Percentiles rank a stretch among this genome's conserved stretches.
Evolutionary conservation across 2,113 vertebrate species (phyloP).

Genomic region (Colistium nudipinnis): DNA sequence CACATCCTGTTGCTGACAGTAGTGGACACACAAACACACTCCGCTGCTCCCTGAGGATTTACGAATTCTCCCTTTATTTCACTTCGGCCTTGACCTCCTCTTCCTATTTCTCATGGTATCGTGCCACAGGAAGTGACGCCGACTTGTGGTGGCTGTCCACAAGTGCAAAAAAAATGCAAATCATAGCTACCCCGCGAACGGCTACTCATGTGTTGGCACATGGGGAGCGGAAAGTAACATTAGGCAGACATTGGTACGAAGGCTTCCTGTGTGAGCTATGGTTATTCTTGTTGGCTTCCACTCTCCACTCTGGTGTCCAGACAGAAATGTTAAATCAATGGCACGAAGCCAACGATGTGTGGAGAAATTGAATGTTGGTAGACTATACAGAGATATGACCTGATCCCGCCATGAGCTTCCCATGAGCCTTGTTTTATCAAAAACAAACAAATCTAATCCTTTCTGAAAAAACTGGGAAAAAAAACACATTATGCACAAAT

Average conservation of each 20-base stretch:
- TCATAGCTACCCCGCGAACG: not conserved
- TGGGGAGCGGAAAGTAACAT: too few species aligned
- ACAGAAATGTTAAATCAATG: too few species aligned
- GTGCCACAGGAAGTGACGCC: not conserved
- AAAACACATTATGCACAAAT: not conserved
- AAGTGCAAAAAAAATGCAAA: not conserved
- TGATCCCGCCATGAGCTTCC: not conserved
- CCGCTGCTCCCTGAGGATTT: conserved; percentile 38
- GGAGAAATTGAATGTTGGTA: too few species aligned
- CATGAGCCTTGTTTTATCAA: too few species aligned
- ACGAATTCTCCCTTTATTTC: conserved; percentile 27
- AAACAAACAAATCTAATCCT: too few species aligned
- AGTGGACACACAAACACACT: conserved; percentile 29
- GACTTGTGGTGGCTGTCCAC: not conserved
- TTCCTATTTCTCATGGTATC: conserved; percentile 19
- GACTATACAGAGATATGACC: too few species aligned
- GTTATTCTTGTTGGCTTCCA: too few species aligned
- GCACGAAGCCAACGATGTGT: too few species aligned
- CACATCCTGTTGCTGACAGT: conserved; percentile 58
- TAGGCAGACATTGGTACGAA: too few species aligned
- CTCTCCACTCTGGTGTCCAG: too few species aligned
- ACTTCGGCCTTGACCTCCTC: conserved; percentile 19
- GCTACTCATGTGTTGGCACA: not conserved
- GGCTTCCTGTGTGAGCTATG: too few species aligned
- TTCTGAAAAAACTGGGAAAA: too few species aligned